A percentile compares a stretch with the other conserved stretches of the same genome.
phyloP scores from a whole-genome alignment of 2,888 invertebrate genomes.

The Druceiella hillmani region DNA sequence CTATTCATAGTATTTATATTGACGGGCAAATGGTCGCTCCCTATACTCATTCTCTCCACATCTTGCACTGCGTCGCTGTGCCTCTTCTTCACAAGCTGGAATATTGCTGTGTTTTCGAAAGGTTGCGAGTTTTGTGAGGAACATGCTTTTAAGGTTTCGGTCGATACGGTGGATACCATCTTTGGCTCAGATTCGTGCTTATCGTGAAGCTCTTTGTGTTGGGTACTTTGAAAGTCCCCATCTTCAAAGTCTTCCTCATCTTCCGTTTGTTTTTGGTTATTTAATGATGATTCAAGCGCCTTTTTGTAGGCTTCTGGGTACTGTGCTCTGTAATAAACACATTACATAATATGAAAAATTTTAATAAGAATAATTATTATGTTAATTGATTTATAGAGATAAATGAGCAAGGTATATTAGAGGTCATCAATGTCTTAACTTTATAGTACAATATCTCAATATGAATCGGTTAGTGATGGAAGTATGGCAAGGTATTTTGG shows the following conservation, averaged over 20 bases:
- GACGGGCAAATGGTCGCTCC: conserved; percentile 4
- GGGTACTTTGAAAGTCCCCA: no score
- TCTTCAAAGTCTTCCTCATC: conserved; percentile 36
- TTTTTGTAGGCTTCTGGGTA: conserved; percentile 63
- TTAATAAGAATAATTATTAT: conserved; percentile 1
- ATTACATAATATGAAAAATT: no score
- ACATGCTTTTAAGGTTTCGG: conserved; percentile 44
- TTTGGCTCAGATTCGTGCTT: conserved; percentile 37
- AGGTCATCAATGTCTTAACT: no score
- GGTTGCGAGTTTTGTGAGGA: conserved; percentile 15
- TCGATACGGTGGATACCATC: conserved; percentile 45
- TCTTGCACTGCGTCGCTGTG: conserved; percentile 29
- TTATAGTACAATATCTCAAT: no score
- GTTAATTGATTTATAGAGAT: no score
- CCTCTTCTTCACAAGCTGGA: conserved; percentile 27
- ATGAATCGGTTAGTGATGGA: no score
- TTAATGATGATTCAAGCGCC: conserved; percentile 49
- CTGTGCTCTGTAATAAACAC: conserved; percentile 46
- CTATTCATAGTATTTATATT: no score
- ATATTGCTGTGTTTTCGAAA: conserved; percentile 14
- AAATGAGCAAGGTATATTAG: no score
- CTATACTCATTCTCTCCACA: neutral
- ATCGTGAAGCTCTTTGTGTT: no score
- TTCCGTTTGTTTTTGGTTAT: conserved; percentile 37
- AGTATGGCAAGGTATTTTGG: no score